Percentiles rank a stretch among this genome's conserved stretches.
These are phyloP conservation scores for Oxytorus armatus DNA, from an alignment of 2,888 invertebrate species.

Conservation along the genomic window DNA sequence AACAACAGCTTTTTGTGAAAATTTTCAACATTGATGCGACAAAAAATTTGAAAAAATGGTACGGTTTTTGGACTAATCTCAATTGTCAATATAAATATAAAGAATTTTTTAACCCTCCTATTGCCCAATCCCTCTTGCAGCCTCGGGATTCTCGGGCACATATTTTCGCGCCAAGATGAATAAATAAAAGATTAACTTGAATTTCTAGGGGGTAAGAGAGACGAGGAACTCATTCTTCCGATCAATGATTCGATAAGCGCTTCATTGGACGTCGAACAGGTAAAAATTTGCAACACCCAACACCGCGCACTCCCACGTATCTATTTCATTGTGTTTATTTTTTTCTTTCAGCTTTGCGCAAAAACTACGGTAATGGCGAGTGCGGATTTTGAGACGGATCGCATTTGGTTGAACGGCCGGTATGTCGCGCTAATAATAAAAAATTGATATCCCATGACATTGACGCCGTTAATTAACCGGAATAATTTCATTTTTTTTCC, in stretches of 20 bases:
- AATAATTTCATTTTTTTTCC: constrained; percentile 71
- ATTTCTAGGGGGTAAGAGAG: constrained; percentile 95
- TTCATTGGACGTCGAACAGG: constrained; percentile 93
- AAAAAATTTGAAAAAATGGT: no score
- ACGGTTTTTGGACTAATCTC: no score
- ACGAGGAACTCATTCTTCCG: constrained; percentile 96
- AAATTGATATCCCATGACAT: no score
- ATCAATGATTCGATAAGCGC: constrained; percentile 98
- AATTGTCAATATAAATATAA: no score
- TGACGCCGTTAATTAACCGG: no score
- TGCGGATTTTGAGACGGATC: constrained; percentile 89
- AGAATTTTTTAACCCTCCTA: no score
- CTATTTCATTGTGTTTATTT: constrained; percentile 2
- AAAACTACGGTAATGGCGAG: constrained; percentile 94
- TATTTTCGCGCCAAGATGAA: no score
- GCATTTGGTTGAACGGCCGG: constrained; percentile 95
- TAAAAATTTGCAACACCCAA: constrained; percentile 81
- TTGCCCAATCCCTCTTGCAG: no score
- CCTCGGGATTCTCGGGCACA: no score
- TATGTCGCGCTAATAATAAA: constrained; percentile 75
- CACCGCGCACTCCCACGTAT: neutral
- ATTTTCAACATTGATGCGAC: no score
- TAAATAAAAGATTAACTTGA: constrained; percentile 11
- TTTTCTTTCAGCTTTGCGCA: constrained; percentile 90
- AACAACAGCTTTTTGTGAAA: no score